Evolutionary conservation across 2,113 vertebrate species (phyloP), one percentile per base, ranked within the genome.

Genomic region (Barbus barbus): DNA sequence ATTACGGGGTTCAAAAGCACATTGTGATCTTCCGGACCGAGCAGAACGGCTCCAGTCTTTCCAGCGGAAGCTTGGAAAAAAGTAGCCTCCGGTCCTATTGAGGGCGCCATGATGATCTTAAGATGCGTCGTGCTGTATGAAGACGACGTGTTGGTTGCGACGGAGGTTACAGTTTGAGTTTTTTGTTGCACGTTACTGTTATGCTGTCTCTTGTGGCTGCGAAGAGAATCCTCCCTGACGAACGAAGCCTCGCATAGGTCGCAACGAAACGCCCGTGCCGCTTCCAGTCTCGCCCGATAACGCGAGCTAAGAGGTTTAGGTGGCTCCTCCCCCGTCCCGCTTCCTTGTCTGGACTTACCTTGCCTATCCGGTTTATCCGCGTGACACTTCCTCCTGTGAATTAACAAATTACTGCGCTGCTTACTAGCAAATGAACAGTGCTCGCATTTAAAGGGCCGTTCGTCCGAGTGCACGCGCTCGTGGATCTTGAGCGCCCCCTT

Each of bases 171-270:
- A n/a, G 13, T 69, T 28, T 74, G 92, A 0, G 96, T 88, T 87
- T 95, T 96, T 87, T 1, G 0, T 31, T 85, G 71, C 9, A 18
- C 11, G 28, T 48, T 46, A 22, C 60, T 72, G 60, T 77, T 71
- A 90, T 99, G 98, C 74, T 99, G 98, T 89, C 97, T 95, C 85
- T 94, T 95, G 91, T 99, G 98, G 90, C 97, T 99, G 63, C 98
- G 94, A 5, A 99, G 95, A 0, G 98, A 98, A 82, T 99, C 98
- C 86, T 97, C 98, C 51, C 98, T 89, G 28, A 99, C 98, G 53
- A 99, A 99, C 0, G 96, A 96, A 0, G 97, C 97, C 0, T 96
- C 93, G 1, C 98, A 99, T 0, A 93, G 78, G 76, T 97, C 95
- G 0, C 98, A 99, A 87, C 93, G 94, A 72, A 97, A 99, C 0